Evolutionary conservation across 2,888 invertebrate species (phyloP).

Genomic region (Ferdinandea cuprea): DNA sequence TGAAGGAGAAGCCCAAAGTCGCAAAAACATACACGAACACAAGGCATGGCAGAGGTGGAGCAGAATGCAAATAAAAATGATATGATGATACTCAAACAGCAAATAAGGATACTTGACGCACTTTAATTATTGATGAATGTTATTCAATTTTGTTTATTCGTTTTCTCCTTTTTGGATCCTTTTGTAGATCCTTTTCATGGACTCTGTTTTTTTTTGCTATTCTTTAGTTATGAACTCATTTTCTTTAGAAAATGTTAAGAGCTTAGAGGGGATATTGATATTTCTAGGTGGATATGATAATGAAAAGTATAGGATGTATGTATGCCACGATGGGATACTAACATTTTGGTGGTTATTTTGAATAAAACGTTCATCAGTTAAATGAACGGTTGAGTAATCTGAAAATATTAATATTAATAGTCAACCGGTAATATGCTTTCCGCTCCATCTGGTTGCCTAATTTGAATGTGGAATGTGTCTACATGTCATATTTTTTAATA

Average conservation of each 20-base stretch:
- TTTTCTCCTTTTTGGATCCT: neutral
- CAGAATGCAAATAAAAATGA: slow-evolving; percentile 57
- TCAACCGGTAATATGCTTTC: too few species aligned
- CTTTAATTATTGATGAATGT: slow-evolving; percentile 72
- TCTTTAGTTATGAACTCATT: neutral
- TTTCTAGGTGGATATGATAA: slow-evolving; percentile 5
- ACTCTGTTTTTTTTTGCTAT: neutral
- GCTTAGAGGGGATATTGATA: slow-evolving; percentile 31
- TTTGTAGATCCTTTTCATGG: neutral
- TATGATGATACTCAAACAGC: slow-evolving; percentile 60
- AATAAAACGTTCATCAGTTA: too few species aligned
- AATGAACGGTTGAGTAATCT: too few species aligned
- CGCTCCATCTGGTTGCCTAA: too few species aligned
- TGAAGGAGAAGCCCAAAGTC: slow-evolving; percentile 11
- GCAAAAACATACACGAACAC: slow-evolving; percentile 18
- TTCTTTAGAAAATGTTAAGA: slow-evolving; percentile 38
- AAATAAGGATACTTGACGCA: slow-evolving; percentile 68
- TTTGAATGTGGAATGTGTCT: too few species aligned
- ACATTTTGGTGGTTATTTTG: too few species aligned
- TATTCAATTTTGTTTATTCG: slow-evolving; percentile 54
- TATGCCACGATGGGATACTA: neutral
- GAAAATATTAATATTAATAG: too few species aligned
- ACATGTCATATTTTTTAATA: too few species aligned
- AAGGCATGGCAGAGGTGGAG: slow-evolving; percentile 1
- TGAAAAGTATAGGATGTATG: neutral